Base-by-base conservation (phyloP, 2,888 invertebrate species). In the Polyploca ridens region DNA sequence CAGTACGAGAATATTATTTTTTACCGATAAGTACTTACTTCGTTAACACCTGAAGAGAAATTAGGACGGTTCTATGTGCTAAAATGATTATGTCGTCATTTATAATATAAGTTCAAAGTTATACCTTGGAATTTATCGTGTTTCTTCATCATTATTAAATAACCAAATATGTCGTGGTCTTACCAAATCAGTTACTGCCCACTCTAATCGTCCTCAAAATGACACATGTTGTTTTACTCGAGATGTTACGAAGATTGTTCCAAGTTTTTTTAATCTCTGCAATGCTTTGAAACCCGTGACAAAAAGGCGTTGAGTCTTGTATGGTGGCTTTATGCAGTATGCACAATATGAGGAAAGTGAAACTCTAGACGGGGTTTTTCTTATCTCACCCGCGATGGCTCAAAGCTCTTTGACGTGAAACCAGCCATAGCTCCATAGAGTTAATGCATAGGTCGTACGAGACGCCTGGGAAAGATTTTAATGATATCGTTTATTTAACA, bases 331-430 rank as follows among this genome's bases (percentile, higher is more conserved):
- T 79, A 78, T 78, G 72, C 73, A 72, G 77, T 69, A 76, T 71
- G 71, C 79, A 87, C 83, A 87, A 85, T 73, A 68, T 64, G 73
- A 81, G 81, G 81, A 89, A 89, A 89, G 90, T 88, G 88, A 89
- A 88, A 90, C 87, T 85, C 71, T 72, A 83, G 74, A 81, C 78
- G 79, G 75, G 71, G 81, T 87, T 87, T 88, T 88, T 86, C 83
- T 81, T 81, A 72, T 69, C 69, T 71, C 70, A 73, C 77, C 74
- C 66, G 76, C 73, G 81, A 84, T 76, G 69, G 75, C 41, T 61
- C 67, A 81, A 81, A 81, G 76, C 75, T 72, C 73, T 71, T 78
- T 73, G 71, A 79, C 13, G 61, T 78, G 79, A 81, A 79, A 81
- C 77, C 76, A 70, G 72, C 70, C 67, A 74, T 83, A 84, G 81